Base-by-base conservation (phyloP, 1,140 invertebrate species). In the Achatina immaculata region DNA sequence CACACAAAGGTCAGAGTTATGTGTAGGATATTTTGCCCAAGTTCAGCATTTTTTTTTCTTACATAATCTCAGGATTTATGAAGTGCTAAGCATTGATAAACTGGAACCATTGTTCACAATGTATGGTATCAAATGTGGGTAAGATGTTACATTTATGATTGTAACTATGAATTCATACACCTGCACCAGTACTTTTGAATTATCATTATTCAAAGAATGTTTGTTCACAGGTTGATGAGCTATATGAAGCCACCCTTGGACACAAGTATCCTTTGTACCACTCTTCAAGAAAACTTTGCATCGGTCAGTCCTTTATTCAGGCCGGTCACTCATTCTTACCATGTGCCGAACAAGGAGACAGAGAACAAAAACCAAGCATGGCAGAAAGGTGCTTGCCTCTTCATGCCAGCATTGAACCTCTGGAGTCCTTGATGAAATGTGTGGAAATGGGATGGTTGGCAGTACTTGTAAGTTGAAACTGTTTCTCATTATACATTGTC, bases 371-470 rank as follows among this genome's bases (percentile, higher is more conserved):
- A 1, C 34, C 1, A 38, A 16, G 1, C 16, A 1, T 0, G 1
- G 1, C 14, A 24, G 58, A 19, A 28, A 58, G 75, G n/a, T 69
- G 86, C 28, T 73, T 88, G 73, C 42, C 89, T 11, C 81, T 91
- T 9, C 90, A 90, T 74, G 87, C 89, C 71, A 82, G 77, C 65
- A 71, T 91, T n/a, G 83, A 82, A 24, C 88, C 91, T 16, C 87
- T 98, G 42, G 95, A 95, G 87, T 94, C 94, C 68, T 88, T 99
- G 48, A 94, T 95, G 19, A 95, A 95, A 78, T 97, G 96, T 90
- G 92, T 98, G 7, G 93, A 96, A 83, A 95, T 96, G 94, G 96
- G 96, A 86, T 99, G 97, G 97, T 94, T 99, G 92, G 91, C 95
- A 2, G 96, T 98, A 85, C 88, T 99, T 86, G 96, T 97, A 92